A percentile compares a stretch with the other conserved stretches of the same genome.
phyloP scores from a whole-genome alignment of 2,113 vertebrate genomes.

The Nothoprocta pentlandii region DNA sequence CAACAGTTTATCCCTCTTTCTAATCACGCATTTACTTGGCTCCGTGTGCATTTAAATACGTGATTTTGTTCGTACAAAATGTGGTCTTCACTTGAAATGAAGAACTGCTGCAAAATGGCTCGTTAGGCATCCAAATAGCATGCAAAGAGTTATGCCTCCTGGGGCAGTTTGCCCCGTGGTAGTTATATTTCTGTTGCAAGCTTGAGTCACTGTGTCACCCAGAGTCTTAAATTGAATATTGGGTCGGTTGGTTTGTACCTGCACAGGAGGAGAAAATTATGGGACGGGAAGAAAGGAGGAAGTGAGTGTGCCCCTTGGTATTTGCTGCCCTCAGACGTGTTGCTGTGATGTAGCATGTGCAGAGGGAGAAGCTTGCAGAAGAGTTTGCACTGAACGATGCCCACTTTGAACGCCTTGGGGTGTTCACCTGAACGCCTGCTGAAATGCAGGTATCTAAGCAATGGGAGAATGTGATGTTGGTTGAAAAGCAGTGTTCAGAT shows the following conservation, averaged over 20 bases:
- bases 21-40: not conserved
- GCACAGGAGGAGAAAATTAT: not conserved
- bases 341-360: rapidly evolving
- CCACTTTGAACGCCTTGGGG: not conserved
- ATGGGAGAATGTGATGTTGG: not conserved
- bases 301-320: rapidly evolving
- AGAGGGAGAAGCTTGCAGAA: rapidly evolving
- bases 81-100: no score
- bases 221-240: rapidly evolving
- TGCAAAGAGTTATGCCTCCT: not conserved
- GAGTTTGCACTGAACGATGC: rapidly evolving
- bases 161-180: not conserved
- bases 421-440: no score
- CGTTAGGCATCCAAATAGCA: not conserved
- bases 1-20: not conserved
- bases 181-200: not conserved
- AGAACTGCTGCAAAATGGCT: not conserved
- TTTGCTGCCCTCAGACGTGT: not conserved
- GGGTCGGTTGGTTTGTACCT: not conserved
- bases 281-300: no score
- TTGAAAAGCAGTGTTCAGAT: not conserved
- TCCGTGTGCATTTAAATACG: not conserved
- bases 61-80: not conserved
- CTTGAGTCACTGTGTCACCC: not conserved
- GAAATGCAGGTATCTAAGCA: not conserved